These are phyloP conservation scores for Steinernema hermaphroditum DNA, from an alignment of 2,888 invertebrate species.

Conservation along the genomic window DNA sequence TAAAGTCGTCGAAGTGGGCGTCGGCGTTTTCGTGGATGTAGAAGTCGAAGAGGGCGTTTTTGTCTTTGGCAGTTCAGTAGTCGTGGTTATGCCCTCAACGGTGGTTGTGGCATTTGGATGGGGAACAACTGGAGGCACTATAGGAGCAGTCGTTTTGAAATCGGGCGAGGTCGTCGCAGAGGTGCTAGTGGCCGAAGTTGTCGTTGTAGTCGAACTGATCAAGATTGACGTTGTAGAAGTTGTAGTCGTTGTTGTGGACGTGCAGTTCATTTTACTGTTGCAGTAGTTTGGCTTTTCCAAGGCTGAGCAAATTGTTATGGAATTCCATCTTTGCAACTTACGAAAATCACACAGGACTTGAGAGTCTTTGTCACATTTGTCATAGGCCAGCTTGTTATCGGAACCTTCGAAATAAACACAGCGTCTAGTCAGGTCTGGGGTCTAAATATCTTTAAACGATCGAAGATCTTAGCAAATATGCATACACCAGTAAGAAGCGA, in stretches of 20 bases:
- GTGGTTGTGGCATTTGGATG: too few relatives aligned
- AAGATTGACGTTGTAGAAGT: background rate
- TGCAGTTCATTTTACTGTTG: constrained; percentile 48
- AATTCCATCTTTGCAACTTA: constrained; percentile 33
- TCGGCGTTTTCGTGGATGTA: constrained; percentile 28
- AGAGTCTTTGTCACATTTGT: constrained; percentile 40
- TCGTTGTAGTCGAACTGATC: background rate
- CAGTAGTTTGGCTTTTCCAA: constrained; percentile 50
- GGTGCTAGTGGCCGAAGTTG: background rate
- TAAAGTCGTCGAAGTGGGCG: background rate
- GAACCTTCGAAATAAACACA: constrained; percentile 46
- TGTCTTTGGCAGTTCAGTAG: background rate
- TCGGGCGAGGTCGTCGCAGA: background rate
- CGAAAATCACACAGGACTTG: constrained; percentile 54
- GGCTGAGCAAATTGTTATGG: constrained; percentile 38
- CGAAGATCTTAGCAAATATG: background rate
- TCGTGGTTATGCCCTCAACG: constrained; percentile 15
- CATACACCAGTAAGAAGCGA: constrained; percentile 36
- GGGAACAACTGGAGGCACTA: background rate
- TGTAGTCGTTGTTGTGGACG: constrained; percentile 25
- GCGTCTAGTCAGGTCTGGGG: constrained; percentile 32
- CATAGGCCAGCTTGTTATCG: constrained; percentile 44
- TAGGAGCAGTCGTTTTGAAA: background rate
- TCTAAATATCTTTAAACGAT: too few relatives aligned
- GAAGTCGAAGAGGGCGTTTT: too few relatives aligned